These are phyloP conservation scores for Ispidina picta DNA, from an alignment of 2,797 vertebrate species.

Conservation along the genomic window DNA sequence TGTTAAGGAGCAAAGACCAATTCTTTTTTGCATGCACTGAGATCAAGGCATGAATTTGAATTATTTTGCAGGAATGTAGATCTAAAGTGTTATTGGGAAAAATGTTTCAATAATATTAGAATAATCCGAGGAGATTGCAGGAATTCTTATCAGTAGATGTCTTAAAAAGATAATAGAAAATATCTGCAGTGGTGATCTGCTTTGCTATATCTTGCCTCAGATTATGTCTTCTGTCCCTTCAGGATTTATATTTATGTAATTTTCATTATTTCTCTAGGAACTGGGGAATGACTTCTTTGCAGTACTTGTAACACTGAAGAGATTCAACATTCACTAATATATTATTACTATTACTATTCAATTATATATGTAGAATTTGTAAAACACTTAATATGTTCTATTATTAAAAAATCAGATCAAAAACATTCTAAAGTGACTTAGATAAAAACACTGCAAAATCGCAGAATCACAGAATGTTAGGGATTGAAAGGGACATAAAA, in stretches of 20 bases:
- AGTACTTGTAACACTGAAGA: background rate
- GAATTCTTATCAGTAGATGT: background rate
- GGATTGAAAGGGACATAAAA: too few species aligned
- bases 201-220: background rate
- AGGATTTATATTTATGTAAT: background rate
- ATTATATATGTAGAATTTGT: background rate
- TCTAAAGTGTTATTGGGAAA: background rate
- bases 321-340: background rate
- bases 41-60: background rate
- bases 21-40: background rate
- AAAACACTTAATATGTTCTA: background rate
- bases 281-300: background rate
- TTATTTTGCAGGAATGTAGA: background rate
- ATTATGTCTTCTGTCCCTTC: background rate
- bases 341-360: conserved; percentile 23
- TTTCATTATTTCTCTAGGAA: background rate
- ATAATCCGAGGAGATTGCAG: background rate
- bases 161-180: background rate
- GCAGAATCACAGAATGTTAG: too few species aligned
- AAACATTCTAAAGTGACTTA: background rate
- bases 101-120: background rate
- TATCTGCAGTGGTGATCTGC: background rate
- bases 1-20: background rate
- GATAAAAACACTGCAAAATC: background rate
- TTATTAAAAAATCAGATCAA: conserved; percentile 25